Base-by-base conservation (phyloP, 2,797 vertebrate species). In the Enteromius mattozi region DNA sequence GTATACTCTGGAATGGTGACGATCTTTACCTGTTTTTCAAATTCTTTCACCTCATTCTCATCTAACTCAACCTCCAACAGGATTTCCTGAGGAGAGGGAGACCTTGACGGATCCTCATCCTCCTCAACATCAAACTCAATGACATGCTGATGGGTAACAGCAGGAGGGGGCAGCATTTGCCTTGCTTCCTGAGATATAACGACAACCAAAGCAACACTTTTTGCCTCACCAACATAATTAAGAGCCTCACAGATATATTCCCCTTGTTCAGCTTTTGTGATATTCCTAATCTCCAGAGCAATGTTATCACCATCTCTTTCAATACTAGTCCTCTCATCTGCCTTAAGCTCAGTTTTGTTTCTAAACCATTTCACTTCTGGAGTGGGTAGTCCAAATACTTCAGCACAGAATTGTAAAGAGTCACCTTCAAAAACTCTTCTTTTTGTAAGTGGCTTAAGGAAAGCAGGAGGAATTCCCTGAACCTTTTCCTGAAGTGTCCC, bases 11-110 rank as follows among this genome's bases (percentile, higher is more conserved):
- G 98, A 83, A 96, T 97, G 5, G 98, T 98, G 89, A 99, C 95
- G 85, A 99, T 99, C 94, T 98, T 99, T n/a, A 99, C 95, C 86
- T 98, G 97, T 87, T 95, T 99, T 91, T 99, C 98, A 96, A 99
- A 99, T 89, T 99, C 98, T 86, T 96, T 97, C 61, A 99, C 97
- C 80, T 99, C 96, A 86, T 95, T 96, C 92, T 99, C 99, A 95
- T 99, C 98, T 85, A 99, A 83, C 88, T 99, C 99, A 65, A 99
- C 97, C 92, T 99, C 99, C 12, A 99, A 92, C 49, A 99, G 93
- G 87, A 99, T 99, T 94, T 99, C 99, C 87, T 99, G 99, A 78
- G 99, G 98, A 30, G 99, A 99, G 47, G 98, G 96, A 66, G 99
- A 97, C 81, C 98, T 96, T 16, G 98, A 99, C 3, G 96, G 96